Conservation (phyloP, 2,888 invertebrate genomes). For the Hymenopus coronatus region DNA sequence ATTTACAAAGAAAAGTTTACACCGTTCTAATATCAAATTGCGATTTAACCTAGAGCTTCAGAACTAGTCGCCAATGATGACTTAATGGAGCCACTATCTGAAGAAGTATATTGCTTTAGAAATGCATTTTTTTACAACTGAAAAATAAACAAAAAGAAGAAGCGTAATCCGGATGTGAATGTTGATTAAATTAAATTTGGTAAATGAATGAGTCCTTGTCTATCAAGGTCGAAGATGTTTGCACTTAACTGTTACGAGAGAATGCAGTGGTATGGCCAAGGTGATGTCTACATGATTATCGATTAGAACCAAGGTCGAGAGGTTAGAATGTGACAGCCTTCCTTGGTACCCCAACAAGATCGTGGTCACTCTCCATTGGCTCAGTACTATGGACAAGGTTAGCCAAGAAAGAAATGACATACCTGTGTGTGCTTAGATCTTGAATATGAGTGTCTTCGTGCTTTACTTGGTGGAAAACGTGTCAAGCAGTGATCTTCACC, state of each 20-base stretch:
- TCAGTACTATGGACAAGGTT: neutral
- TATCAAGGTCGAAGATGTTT: neutral
- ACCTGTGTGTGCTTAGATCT: neutral
- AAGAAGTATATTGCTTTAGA: neutral
- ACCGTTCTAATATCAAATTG: too few relatives aligned
- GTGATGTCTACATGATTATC: neutral
- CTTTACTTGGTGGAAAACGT: neutral
- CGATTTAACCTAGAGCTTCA: too few relatives aligned
- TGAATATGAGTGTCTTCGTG: neutral
- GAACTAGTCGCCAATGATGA: too few relatives aligned
- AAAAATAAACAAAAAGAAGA: neutral
- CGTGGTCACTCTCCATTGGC: too few relatives aligned
- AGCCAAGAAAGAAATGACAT: neutral
- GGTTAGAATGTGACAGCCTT: neutral
- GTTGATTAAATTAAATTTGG: neutral
- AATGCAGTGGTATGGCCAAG: neutral
- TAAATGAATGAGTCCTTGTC: neutral
- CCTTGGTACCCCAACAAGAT: neutral
- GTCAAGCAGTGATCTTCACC: neutral
- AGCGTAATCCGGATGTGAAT: neutral
- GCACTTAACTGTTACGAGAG: neutral
- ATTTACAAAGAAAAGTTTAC: too few relatives aligned
- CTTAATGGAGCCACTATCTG: too few relatives aligned
- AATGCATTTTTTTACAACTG: neutral
- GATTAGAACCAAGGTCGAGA: neutral